Evolutionary conservation across 2,113 vertebrate genomes (phyloP), one percentile per base, ranked within the genome.

Genomic region (Charadrius vociferus): DNA sequence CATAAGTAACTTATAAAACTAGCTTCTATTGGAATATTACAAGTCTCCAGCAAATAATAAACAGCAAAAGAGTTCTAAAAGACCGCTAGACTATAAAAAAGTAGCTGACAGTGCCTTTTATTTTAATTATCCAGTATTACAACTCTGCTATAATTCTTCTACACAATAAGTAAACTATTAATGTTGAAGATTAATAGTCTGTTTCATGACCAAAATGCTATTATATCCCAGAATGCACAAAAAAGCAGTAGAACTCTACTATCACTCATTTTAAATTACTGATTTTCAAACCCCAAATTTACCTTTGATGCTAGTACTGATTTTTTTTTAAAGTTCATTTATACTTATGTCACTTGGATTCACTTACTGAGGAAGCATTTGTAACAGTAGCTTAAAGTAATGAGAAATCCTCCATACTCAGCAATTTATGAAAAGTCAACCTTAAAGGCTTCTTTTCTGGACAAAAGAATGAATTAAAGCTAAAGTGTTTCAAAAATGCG

Each of bases 81-180:
- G 18, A 58, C n/a, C 14, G 47, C 29, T 37, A 63, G 14, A 55
- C 26, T 86, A 59, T 21, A 49, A 82, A 88, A 82, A 92, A 93
- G 45, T 37, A 92, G 86, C 83, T 96, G 89, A 93, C 67, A 3
- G 24, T 53, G 62, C 50, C 24, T 90, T 94, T 92, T 79, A 56
- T 90, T 93, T 88, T 91, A 81, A 93, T 80, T 84, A 81, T 36
- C 53, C 61, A 85, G 71, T 41, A 91, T 61, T 78, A 68, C 30
- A 84, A 84, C 34, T 70, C 70, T 85, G 59, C 62, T 85, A 18
- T 91, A 95, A 84, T 91, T 90, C 89, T 96, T 62, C 73, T 39
- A 75, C n/a, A 77, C 49, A 47, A 81, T n/a, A 55, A 95, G 84
- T 77, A 87, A 82, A 95, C 65, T 82, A 61, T 89, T 95, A 90